Evolutionary conservation across 2,113 vertebrate species (phyloP), one percentile per base, ranked within the genome.

Genomic region (Pelobates fuscus): DNA sequence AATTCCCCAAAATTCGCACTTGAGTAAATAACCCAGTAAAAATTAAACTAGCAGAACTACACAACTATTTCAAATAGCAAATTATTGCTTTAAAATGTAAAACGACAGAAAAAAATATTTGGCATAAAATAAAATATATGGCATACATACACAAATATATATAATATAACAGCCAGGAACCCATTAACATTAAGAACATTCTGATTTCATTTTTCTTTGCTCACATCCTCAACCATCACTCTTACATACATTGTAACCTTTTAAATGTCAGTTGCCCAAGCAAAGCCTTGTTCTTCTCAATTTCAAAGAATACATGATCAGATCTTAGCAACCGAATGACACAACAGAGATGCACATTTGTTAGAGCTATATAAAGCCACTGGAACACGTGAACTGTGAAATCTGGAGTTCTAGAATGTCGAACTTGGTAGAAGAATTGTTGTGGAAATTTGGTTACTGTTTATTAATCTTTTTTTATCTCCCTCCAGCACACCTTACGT

Each of bases 401-500:
- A 71, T 63, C 24, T 49, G 58, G 37, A 71, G 70, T 30, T 14
- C 5, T 2, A 57, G 43, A 43, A 37, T 52, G 59, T 26, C 18
- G 55, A 70, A 57, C 17, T 57, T n/a, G 59, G 5, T 24, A 14
- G 59, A 32, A 21, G 59, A 24, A 49, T 52, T 32, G 41, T 52
- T 54, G 43, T 71, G 59, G 43, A 63, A 29, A 32, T 23, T 71
- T 57, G n/a, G 17, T 6, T 46, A 14, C 32, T 62, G 26, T 44
- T 49, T 70, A 25, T 61, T 44, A 46, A 37, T 37, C 32, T 37
- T 21, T 63, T n/a, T 49, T 46, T 65, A 29, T 20, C 25, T 46
- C 70, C 70, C 59, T 71, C 70, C 43, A 71, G 70, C 70, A 30
- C 70, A 71, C 60, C 41, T 71, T 71, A 63, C 46, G 46, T 32